Evolutionary conservation across 92 coral and sea anemone genomes (phyloP), one percentile per base, ranked within the genome.

Genomic region (Porites cylindrica): DNA sequence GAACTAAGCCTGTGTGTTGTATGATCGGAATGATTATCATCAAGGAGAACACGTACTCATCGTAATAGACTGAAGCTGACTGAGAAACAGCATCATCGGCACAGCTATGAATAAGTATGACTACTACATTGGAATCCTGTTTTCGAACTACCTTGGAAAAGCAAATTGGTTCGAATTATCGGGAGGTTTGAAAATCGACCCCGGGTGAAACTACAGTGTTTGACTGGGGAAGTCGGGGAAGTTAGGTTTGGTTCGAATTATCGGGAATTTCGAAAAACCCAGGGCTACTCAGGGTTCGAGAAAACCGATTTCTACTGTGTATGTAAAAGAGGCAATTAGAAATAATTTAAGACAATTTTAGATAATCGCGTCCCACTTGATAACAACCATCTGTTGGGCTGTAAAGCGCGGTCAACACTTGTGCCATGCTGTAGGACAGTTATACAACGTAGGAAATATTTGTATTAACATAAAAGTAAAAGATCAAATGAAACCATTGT

Each of bases 21-120:
- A 79, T 79, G 83, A 79, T 79, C 51, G 83, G 83, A 62, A 79
- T 79, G 73, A 66, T 16, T 60, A 23, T 19, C 13, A 7, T 21
- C 16, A 19, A 4, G 6, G 51, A 51, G 23, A 53, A 62, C 84
- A 67, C 65, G 84, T 67, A 67, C 8, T 60, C 80, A 2, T 43
- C 13, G 6, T 11, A 29, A 77, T 9, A 18, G 1, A 32, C 52
- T 24, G 59, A 59, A 77, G 11, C 19, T 50, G 38, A 59, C 14
- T 14, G 26, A 60, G 47, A 76, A 76, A 24, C 52, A 59, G 7
- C 29, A 67, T 6, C 13, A 16, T 59, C 51, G 24, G 38, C 23
- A 56, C 10, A 53, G 79, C 23, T 5, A 58, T 58, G 47, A 38
- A 38, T 3, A 2, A 38, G 47, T 38, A 38, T 4, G 6, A 38